Evolutionary conservation across 30 jellyfish, hydroid and myxozoan genomes (phyloP), one percentile per base, ranked within the genome.

Genomic region (Turritopsis rubra): DNA sequence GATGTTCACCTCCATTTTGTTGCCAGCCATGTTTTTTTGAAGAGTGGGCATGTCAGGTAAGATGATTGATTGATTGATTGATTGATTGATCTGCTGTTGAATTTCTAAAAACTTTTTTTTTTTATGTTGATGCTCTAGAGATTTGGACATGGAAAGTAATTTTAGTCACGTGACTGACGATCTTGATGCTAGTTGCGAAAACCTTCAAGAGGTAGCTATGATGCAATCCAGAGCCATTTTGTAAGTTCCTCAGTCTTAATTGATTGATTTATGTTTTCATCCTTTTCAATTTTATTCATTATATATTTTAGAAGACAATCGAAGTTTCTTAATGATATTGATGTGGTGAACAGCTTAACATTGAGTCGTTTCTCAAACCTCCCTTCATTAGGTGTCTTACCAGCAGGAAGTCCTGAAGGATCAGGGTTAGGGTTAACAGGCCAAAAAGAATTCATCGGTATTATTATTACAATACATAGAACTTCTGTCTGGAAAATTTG

Each of bases 101-200:
- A 21, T 20, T 29, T 17, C 68, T 29, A 0, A 26, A 23, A 24
- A 31, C 53, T 60, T 24, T 17, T 16, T 18, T 29, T 70, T 0
- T 17, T 22, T 1, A 26, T 28, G 25, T 13, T 52, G 21, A 16
- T 52, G 21, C 80, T 79, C 8, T 54, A 88, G 96, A 8, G 96
- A 88, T 72, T 83, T 54, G 54, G 96, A 88, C 88, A 88, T 88
- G 90, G 84, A 79, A 30, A 88, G 96, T 66, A 88, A 88, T 54
- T 88, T 88, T 54, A 88, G 96, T 82, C 96, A 88, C 68, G 80
- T 88, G 66, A 88, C 90, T 75, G 87, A 83, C 29, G 96, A 79
- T 52, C 79, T 83, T 28, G 52, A 89, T 52, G 54, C 84, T 80
- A 68, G 28, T 19, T 68, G 77, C 13, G 60, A 41, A 41, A 41